phyloP scores from a whole-genome alignment of 2,113 vertebrate genomes.

The Bufo bufo region DNA sequence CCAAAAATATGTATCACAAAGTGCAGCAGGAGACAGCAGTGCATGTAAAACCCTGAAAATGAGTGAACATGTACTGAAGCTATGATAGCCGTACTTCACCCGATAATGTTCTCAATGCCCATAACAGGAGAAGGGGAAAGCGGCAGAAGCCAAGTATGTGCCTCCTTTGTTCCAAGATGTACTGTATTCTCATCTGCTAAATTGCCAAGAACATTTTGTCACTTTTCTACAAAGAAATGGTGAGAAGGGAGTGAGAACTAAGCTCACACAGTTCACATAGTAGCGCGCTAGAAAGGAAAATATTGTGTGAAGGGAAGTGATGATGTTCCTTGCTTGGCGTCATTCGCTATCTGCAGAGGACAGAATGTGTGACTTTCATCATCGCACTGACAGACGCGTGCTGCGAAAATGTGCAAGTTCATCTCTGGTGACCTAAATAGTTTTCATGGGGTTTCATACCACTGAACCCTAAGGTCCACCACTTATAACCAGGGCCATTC shows the following conservation, averaged over 20 bases:
- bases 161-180: conserved; percentile 21
- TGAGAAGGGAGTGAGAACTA: neutral
- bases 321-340: neutral
- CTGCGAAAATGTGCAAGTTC: neutral
- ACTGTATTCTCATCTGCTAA: conserved; percentile 32
- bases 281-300: neutral
- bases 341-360: neutral
- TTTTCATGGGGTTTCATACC: no score
- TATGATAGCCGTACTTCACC: conserved; percentile 12
- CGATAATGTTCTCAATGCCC: neutral
- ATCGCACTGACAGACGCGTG: neutral
- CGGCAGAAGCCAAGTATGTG: conserved; percentile 48
- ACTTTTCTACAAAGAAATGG: neutral
- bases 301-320: neutral
- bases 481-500: no score
- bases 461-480: no score
- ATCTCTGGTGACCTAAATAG: neutral
- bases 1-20: conserved; percentile 39
- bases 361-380: neutral
- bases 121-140: neutral
- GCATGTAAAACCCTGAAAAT: conserved; percentile 16
- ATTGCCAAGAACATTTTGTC: conserved; percentile 47
- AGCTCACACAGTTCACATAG: neutral
- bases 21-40: neutral
- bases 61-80: conserved; percentile 40